Evolutionary conservation across 2,888 invertebrate genomes (phyloP), one percentile per base, ranked within the genome.

Genomic region (Eucriotettix oculatus): DNA sequence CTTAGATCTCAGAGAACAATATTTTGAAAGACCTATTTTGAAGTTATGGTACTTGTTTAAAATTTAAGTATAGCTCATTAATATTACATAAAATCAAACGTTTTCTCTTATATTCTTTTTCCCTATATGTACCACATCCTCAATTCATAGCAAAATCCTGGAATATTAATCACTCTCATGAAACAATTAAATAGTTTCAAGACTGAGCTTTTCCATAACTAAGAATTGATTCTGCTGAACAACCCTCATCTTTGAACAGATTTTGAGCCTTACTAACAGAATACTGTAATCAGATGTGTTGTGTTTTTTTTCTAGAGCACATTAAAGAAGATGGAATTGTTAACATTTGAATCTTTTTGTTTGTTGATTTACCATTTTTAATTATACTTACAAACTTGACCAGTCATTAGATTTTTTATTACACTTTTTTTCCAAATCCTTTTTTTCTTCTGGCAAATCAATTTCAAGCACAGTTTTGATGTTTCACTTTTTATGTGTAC

Each of bases 101-200:
- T 44, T 57, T 52, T 48, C 29, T 42, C 57, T 44, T 48, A 42
- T 58, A 42, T 42, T 56, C 48, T 57, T 58, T 48, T 58, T 29
- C 58, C 52, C n/a, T 58, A 29, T 10, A 44, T 29, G 44, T 29
- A 52, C 41, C 12, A 52, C 14, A 48, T 58, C 58, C n/a, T 48
- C 17, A 3, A 52, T 58, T 58, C 58, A 44, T 29, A 29, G 5
- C 3, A 52, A 44, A 16, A 58, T n/a, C 52, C 58, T 58, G 12
- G 48, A 58, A 43, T 58, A 52, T 12, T 52, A 10, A 58, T 52
- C 58, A 16, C 58, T 58, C 29, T 58, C 58, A 58, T 58, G 52
- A 52, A 58, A 58, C 41, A 48, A 52, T 29, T 48, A 17, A 17
- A 48, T 17, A 58, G 48, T 58, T 58, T 48, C 11, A 48, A 52